phyloP scores from a whole-genome alignment of 2,797 vertebrate species.

The Accipiter badius region DNA sequence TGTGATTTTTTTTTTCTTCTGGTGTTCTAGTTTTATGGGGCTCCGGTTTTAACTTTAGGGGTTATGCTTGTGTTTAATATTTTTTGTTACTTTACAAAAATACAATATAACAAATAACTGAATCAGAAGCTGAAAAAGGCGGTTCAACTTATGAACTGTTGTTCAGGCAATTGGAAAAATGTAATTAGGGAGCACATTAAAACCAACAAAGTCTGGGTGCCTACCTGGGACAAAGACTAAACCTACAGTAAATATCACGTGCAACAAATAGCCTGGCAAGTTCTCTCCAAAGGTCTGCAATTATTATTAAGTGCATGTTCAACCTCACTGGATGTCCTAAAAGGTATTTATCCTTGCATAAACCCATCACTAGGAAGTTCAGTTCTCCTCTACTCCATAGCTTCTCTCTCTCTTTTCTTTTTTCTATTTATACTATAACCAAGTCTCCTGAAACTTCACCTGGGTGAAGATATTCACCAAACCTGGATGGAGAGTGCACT shows the following conservation, averaged over 20 bases:
- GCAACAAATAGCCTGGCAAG: neutral
- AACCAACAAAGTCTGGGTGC: neutral
- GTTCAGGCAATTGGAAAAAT: neutral
- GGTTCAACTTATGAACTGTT: neutral
- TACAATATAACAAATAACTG: neutral
- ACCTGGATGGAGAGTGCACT: neutral
- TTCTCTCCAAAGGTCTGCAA: neutral
- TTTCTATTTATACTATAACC: neutral
- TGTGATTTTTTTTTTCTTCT: neutral
- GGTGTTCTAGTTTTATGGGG: neutral
- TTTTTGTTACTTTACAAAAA: neutral
- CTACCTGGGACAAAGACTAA: neutral
- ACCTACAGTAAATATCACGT: neutral
- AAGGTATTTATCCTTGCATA: neutral
- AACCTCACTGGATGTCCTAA: neutral
- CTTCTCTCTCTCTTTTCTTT: neutral
- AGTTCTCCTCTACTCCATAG: neutral
- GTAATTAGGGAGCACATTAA: neutral
- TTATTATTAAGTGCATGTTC: neutral
- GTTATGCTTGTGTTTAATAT: neutral
- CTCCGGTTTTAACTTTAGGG: neutral
- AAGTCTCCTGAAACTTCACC: neutral
- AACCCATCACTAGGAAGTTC: neutral
- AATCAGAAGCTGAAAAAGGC: neutral
- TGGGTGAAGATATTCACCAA: neutral